Percentiles rank a stretch among this genome's conserved stretches.
Conservation (phyloP, 2,797 vertebrate species). For the Carapus acus region DNA sequence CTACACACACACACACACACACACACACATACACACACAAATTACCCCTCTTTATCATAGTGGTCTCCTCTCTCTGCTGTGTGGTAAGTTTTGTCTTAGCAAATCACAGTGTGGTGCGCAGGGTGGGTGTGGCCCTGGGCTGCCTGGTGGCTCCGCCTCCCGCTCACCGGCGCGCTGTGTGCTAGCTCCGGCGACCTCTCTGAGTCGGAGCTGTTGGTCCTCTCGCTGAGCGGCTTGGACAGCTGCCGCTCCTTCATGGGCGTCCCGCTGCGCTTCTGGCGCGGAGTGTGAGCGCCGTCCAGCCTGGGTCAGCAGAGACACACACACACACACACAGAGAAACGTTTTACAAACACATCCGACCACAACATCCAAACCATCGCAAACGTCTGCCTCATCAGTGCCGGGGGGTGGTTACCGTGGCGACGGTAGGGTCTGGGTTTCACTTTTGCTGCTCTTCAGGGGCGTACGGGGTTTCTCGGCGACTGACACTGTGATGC, state of each 20-base stretch:
- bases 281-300: conserved; percentile 79
- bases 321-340: no score
- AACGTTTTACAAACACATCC: no score
- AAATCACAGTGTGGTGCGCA: no score
- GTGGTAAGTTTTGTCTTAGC: no score
- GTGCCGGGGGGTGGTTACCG: conserved; percentile 60
- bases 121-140: no score
- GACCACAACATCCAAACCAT: no score
- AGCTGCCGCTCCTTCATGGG: conserved; percentile 88
- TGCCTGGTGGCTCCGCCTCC: no score
- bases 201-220: conserved; percentile 91
- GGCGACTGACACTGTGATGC: conserved; percentile 76
- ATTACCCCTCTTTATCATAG: background rate
- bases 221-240: conserved; percentile 86
- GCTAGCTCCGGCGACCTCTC: conserved; percentile 88
- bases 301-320: no score
- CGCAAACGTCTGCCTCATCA: background rate
- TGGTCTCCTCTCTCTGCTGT: conserved; percentile 45
- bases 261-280: conserved; percentile 81
- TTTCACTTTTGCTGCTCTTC: conserved; percentile 78
- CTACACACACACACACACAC: conserved; percentile 60
- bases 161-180: conserved; percentile 83
- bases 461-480: conserved; percentile 84
- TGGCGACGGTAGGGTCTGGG: conserved; percentile 76
- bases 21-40: conserved; percentile 15